These are phyloP conservation scores for Acanthochromis polyacanthus DNA, from an alignment of 2,113 vertebrate genomes.

Conservation along the genomic window DNA sequence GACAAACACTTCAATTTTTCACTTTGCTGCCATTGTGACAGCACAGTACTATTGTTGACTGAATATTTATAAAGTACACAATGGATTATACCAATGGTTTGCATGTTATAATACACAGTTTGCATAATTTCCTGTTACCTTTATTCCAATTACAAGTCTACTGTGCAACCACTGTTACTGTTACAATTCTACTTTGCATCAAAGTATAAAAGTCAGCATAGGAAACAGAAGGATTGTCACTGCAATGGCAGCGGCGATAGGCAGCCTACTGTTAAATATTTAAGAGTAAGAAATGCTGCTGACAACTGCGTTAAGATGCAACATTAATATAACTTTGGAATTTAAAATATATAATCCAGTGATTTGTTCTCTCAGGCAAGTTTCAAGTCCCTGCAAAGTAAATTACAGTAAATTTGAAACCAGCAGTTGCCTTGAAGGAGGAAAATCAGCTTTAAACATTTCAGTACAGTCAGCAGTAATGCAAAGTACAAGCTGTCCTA, in stretches of 20 bases:
- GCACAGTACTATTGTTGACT: not conserved
- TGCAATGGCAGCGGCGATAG: too few relatives aligned
- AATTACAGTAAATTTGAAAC: not conserved
- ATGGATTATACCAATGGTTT: not conserved
- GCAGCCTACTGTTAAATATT: not conserved
- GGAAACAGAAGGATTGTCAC: too few relatives aligned
- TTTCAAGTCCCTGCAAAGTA: not conserved
- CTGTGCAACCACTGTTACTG: too few relatives aligned
- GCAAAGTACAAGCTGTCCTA: not conserved
- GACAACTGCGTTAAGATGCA: not conserved
- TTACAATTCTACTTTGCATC: too few relatives aligned
- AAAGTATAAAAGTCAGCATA: too few relatives aligned
- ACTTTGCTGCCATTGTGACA: not conserved
- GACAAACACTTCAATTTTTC: not conserved
- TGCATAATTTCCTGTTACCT: too few relatives aligned
- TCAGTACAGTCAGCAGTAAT: not conserved
- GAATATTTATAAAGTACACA: not conserved
- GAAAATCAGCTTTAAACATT: too few relatives aligned
- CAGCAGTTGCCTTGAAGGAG: not conserved
- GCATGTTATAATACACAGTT: too few relatives aligned
- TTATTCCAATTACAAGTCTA: too few relatives aligned
- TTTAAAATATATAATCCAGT: not conserved
- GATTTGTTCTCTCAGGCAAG: not conserved
- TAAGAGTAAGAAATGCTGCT: not conserved
- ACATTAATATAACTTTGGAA: not conserved